Conservation (phyloP, 2,797 vertebrate genomes). For the Capromys pilorides region DNA sequence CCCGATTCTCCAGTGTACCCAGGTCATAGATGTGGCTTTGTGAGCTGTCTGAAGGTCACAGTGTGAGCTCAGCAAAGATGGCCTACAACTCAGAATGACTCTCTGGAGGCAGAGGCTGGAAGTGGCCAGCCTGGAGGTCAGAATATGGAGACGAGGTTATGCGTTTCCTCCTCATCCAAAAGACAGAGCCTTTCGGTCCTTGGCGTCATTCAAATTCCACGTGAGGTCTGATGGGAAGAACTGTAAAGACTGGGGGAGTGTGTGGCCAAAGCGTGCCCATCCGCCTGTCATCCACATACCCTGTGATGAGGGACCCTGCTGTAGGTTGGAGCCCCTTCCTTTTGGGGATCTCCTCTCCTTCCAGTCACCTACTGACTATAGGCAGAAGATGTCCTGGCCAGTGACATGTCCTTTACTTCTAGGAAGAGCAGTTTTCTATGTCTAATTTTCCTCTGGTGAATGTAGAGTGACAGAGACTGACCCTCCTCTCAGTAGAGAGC, state of each 20-base stretch:
- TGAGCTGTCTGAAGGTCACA: neutral
- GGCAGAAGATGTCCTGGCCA: neutral
- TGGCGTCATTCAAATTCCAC: rapidly evolving
- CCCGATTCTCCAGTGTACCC: neutral
- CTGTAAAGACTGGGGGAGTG: neutral
- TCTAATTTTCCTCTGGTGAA: neutral
- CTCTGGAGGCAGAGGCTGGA: neutral
- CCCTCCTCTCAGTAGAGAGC: neutral
- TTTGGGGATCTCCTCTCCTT: neutral
- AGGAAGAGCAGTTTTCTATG: neutral
- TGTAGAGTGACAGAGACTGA: neutral
- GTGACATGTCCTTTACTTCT: neutral
- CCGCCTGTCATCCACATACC: rapidly evolving
- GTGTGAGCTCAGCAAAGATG: neutral
- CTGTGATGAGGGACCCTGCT: neutral
- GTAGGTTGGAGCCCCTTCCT: neutral
- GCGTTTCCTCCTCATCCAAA: neutral
- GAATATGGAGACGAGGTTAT: neutral
- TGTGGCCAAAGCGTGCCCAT: rapidly evolving
- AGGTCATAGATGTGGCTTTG: neutral
- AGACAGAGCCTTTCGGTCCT: no score
- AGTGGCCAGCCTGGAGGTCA: neutral
- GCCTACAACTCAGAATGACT: neutral
- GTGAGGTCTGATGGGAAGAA: neutral
- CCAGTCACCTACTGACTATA: neutral